phyloP scores from a whole-genome alignment of 2,113 vertebrate genomes.

The Pedionomus torquatus region DNA sequence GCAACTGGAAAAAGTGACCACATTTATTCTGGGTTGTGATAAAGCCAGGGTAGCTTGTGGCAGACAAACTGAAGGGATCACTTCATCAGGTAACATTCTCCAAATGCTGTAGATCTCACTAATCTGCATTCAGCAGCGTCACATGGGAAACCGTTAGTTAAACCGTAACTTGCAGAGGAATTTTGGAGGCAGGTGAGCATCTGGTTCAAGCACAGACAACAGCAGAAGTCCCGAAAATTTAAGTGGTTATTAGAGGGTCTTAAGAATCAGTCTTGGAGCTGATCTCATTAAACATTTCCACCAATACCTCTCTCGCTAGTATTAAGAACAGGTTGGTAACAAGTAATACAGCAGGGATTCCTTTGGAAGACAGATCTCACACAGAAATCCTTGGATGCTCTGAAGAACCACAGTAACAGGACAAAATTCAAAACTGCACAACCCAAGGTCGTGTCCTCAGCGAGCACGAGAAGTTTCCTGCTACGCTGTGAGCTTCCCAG shows the following conservation, averaged over 20 bases:
- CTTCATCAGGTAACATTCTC: slow-evolving; percentile 8
- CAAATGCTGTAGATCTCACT: slow-evolving; percentile 17
- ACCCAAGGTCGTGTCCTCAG: neutral
- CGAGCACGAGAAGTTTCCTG: neutral
- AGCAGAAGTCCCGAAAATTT: neutral
- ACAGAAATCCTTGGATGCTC: neutral
- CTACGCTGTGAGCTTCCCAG: too few relatives aligned
- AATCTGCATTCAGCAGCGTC: slow-evolving; percentile 9
- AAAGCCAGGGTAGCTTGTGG: neutral
- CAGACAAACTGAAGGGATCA: neutral
- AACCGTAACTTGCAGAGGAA: neutral
- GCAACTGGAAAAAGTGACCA: neutral
- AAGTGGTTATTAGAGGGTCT: neutral
- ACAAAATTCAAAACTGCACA: neutral
- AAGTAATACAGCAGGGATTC: rapidly evolving
- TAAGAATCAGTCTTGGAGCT: neutral
- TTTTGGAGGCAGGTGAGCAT: neutral
- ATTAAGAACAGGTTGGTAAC: neutral
- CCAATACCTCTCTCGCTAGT: neutral
- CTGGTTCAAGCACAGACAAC: neutral
- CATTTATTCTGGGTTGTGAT: neutral
- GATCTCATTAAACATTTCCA: neutral
- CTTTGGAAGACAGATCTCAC: rapidly evolving
- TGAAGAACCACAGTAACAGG: neutral
- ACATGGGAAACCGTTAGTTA: neutral